phyloP scores from a whole-genome alignment of 2,888 invertebrate genomes.

The Sceliomorpha sp. region DNA sequence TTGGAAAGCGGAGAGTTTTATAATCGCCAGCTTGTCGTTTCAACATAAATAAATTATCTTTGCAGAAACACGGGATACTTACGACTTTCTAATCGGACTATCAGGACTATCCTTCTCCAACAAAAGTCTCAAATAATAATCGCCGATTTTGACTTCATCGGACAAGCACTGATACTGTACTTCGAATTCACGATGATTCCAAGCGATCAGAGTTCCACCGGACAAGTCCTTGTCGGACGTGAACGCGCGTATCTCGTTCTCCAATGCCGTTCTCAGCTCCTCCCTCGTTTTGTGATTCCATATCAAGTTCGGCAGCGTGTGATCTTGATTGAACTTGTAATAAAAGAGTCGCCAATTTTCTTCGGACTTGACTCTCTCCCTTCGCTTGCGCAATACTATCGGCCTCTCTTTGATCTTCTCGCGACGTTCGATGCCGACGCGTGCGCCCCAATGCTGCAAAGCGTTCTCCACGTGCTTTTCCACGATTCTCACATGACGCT shows the following conservation, averaged over 20 bases:
- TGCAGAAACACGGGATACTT: constrained; percentile 78
- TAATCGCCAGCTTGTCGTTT: background rate
- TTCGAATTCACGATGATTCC: constrained; percentile 99
- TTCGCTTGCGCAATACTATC: constrained; percentile 92
- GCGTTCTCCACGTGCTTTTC: constrained; percentile 91
- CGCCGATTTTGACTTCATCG: constrained; percentile 98
- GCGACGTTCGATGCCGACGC: constrained; percentile 83
- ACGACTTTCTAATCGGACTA: constrained; percentile 94
- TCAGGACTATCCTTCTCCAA: constrained; percentile 94
- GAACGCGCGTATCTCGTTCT: constrained; percentile 95
- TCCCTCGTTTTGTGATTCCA: constrained; percentile 99
- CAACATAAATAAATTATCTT: background rate
- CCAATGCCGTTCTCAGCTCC: constrained; percentile 94
- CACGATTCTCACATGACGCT: constrained; percentile 87
- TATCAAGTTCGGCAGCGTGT: constrained; percentile 96
- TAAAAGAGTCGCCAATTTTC: constrained; percentile 97
- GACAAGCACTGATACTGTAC: constrained; percentile 95
- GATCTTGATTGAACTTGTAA: constrained; percentile 96
- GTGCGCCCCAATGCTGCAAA: constrained; percentile 87
- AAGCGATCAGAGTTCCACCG: constrained; percentile 90
- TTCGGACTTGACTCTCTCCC: constrained; percentile 92
- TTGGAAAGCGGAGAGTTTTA: constrained; percentile 57
- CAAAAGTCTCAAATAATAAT: constrained; percentile 96
- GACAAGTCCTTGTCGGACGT: constrained; percentile 93
- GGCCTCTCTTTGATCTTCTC: constrained; percentile 88